phyloP scores from a whole-genome alignment of 2,888 invertebrate genomes.

The Cheiracanthium punctorium region DNA sequence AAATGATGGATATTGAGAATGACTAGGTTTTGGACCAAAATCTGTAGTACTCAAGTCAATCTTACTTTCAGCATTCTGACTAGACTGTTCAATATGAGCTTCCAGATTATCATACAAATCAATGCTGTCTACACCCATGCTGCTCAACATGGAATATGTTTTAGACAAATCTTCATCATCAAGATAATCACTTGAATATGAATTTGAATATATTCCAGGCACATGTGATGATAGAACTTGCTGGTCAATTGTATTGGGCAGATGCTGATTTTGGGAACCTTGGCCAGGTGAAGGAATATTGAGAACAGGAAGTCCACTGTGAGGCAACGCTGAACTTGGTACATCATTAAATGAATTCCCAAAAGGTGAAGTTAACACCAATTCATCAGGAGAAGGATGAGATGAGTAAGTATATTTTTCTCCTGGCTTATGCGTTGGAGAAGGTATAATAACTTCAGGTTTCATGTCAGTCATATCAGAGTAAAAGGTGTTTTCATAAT shows the following conservation, averaged over 20 bases:
- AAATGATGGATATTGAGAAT: background rate
- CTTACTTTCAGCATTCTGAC: background rate
- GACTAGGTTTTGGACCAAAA: background rate
- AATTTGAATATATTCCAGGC: background rate
- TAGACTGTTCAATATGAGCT: background rate
- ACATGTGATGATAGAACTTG: background rate
- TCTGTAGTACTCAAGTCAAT: background rate
- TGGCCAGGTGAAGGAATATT: background rate
- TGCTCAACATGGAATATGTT: background rate
- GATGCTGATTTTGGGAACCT: background rate
- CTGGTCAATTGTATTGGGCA: background rate
- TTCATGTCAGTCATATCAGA: background rate
- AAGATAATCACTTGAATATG: background rate
- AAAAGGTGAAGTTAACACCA: too few species aligned
- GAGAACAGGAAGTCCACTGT: background rate
- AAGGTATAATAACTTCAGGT: background rate
- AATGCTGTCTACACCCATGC: background rate
- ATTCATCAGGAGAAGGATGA: too few species aligned
- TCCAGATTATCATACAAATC: background rate
- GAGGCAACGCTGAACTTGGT: background rate
- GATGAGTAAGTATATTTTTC: background rate
- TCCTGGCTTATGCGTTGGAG: background rate
- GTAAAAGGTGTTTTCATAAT: background rate
- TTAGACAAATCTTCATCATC: background rate
- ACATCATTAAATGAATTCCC: too few species aligned